Conservation (phyloP, 2,113 vertebrate genomes). For the Pygathrix nemaeus region DNA sequence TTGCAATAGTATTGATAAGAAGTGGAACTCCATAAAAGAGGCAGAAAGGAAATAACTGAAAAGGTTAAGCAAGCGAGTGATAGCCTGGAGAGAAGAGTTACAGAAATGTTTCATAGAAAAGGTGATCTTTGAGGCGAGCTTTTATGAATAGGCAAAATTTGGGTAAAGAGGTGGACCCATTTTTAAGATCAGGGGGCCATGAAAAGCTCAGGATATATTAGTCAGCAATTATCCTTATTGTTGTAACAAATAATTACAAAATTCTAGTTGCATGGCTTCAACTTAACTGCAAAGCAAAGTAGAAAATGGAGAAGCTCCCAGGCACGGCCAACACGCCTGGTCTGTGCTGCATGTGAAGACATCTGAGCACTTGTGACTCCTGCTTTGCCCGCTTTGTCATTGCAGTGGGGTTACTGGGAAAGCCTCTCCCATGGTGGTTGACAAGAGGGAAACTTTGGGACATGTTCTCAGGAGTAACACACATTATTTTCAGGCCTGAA, state of each 20-base stretch:
- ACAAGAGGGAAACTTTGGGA: not conserved
- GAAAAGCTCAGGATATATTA: not conserved
- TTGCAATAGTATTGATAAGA: not conserved
- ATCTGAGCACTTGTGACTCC: not conserved
- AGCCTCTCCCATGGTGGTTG: not conserved
- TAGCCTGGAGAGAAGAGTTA: not conserved
- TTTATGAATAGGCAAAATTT: not conserved
- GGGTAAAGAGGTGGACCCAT: not conserved
- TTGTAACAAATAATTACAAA: not conserved
- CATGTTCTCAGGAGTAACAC: not conserved
- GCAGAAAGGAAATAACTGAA: not conserved
- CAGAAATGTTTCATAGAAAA: not conserved
- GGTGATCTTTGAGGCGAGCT: not conserved
- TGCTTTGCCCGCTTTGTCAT: not conserved
- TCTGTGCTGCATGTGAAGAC: accelerated
- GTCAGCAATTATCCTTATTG: not conserved
- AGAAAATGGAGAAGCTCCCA: not conserved
- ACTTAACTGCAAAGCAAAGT: not conserved
- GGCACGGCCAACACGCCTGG: accelerated
- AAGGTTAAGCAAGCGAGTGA: not conserved
- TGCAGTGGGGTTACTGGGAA: not conserved
- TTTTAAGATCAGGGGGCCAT: not conserved
- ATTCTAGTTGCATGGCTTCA: not conserved
- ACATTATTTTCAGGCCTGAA: not conserved
- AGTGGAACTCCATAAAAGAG: not conserved